Conservation (phyloP, 2,113 vertebrate genomes). For the Neogale vison region DNA sequence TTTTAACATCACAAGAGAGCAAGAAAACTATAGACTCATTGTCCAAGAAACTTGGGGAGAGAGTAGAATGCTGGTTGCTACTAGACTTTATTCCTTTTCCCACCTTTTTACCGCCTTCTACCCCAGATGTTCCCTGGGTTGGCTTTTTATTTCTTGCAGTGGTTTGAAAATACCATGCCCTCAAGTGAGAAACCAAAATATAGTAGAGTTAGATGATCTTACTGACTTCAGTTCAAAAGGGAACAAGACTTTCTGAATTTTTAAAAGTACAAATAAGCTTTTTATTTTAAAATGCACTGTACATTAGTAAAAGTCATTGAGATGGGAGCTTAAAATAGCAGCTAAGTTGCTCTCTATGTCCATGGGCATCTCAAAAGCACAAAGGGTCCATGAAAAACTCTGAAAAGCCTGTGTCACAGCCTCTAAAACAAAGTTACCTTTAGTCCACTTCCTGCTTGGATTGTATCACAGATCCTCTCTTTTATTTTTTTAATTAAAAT, state of each 20-base stretch:
- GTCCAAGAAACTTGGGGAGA: background rate
- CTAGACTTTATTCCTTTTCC: background rate
- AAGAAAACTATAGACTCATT: background rate
- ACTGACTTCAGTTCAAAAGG: background rate
- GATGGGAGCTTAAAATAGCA: background rate
- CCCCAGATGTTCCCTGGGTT: background rate
- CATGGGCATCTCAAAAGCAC: background rate
- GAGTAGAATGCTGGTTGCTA: background rate
- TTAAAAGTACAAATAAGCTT: background rate
- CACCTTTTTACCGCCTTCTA: background rate
- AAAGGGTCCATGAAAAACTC: background rate
- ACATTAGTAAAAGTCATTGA: background rate
- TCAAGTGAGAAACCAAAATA: conserved; percentile 32
- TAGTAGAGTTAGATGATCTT: background rate
- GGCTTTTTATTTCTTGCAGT: background rate
- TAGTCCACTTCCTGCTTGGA: background rate
- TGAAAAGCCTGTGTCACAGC: background rate
- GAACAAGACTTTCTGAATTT: conserved; percentile 44
- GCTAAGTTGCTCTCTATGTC: background rate
- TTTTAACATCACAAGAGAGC: background rate
- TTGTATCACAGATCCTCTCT: background rate
- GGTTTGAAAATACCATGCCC: conserved; percentile 28
- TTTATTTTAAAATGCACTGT: conserved; percentile 23
- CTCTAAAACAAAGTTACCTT: conserved; percentile 23
- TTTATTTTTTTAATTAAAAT: conserved; percentile 26